Base-by-base conservation (phyloP, 2,113 vertebrate species). In the Hiodon tergisus region DNA sequence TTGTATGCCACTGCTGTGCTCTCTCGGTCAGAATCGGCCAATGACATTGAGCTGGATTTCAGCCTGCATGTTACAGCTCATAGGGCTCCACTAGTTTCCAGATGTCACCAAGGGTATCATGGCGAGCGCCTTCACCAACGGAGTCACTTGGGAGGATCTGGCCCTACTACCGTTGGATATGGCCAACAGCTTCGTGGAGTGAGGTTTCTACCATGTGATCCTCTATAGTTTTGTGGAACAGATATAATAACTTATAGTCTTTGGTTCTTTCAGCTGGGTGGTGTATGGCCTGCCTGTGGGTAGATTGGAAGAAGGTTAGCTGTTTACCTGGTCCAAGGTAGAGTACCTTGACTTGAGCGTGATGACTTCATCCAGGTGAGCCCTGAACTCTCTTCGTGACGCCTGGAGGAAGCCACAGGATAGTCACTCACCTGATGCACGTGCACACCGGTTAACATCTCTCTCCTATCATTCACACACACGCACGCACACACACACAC, bases 301-400 rank as follows among this genome's bases (percentile, higher is more conserved):
- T 51, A 75, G 75, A 47, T 16, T 66, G 59, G 14, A 72, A 54
- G 65, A 73, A 68, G 71, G 50, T 57, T 71, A 72, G 71, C 71
- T 47, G 51, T 77, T 80, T 80, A 80, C 79, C 79, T 80, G 79
- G 79, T 80, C 79, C 79, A 80, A 74, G 79, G 79, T 80, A 80
- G 79, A 80, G 79, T 80, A 80, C 79, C 79, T 77, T 71, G 79
- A 74, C 79, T 75, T 77, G 76, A 80, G 76, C 58, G 67, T 80
- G 79, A 80, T 80, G 76, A 77, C 79, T 76, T 80, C 76, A 77
- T 80, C 79, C 68, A 80, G 72, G 76, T 80, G 79, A 72, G 79
- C 76, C 79, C 76, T 80, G 79, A 80, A 80, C 76, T 80, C 79
- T 80, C 79, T 75, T 76, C 76, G 72, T 68, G 76, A 74, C 52